Evolutionary conservation across 2,113 vertebrate species (phyloP).

Genomic region (Chelonoidis abingdonii): DNA sequence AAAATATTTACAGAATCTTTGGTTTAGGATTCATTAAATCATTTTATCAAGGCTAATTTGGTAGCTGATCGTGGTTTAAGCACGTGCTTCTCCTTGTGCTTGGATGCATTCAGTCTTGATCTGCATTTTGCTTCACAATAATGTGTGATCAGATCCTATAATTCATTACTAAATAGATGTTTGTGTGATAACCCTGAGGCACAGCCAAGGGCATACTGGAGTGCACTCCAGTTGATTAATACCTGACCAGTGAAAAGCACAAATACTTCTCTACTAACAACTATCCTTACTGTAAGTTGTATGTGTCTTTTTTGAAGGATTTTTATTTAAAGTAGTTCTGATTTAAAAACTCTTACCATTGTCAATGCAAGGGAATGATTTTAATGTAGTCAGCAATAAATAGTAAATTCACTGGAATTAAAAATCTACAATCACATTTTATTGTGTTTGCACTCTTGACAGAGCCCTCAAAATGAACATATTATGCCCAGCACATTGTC

Average conservation of each 20-base stretch:
- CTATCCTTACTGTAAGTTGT: neutral
- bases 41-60: neutral
- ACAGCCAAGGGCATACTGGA: neutral
- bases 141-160: neutral
- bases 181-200: accelerated
- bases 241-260: neutral
- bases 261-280: neutral
- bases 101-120: neutral
- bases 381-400: neutral
- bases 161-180: no score
- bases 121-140: neutral
- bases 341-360: neutral
- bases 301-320: neutral
- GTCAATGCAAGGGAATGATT: no score
- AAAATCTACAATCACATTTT: neutral
- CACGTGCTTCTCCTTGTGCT: neutral
- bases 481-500: neutral
- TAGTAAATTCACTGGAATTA: neutral
- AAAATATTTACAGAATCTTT: neutral
- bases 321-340: neutral
- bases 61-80: neutral
- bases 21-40: neutral
- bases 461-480: neutral
- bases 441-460: neutral
- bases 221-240: accelerated